Percentiles rank a stretch among this genome's conserved stretches.
These are phyloP conservation scores for Lagria hirta DNA, from an alignment of 2,888 invertebrate genomes.

Conservation along the genomic window DNA sequence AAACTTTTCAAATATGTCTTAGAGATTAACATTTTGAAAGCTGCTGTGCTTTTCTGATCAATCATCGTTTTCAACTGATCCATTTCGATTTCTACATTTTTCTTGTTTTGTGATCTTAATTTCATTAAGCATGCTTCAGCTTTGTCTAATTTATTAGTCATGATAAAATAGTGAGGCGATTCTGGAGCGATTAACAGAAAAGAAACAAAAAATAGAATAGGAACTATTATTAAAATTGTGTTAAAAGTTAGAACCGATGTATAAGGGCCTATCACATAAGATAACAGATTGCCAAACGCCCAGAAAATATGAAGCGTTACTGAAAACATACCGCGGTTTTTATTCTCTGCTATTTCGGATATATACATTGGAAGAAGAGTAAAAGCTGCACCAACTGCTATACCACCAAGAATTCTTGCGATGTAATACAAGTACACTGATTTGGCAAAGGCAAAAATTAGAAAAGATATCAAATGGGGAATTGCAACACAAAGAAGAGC, in stretches of 20 bases:
- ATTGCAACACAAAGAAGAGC: constrained; percentile 8
- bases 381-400: constrained; percentile 67
- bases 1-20: constrained; percentile 49
- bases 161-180: constrained; percentile 69
- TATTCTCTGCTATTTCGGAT: constrained; percentile 79
- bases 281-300: constrained; percentile 64
- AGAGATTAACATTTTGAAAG: constrained; percentile 61
- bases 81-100: constrained; percentile 63
- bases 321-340: constrained; percentile 67
- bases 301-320: constrained; percentile 63
- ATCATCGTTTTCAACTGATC: constrained; percentile 29
- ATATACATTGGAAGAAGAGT: constrained; percentile 80
- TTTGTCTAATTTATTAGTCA: constrained; percentile 59
- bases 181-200: constrained; percentile 78
- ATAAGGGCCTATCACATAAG: constrained; percentile 70
- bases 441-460: constrained; percentile 7
- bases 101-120: constrained; percentile 65
- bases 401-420: constrained; percentile 49
- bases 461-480: constrained; percentile 7
- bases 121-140: constrained; percentile 67
- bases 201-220: constrained; percentile 51
- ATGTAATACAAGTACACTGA: constrained; percentile 16
- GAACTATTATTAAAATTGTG: constrained; percentile 62
- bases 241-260: constrained; percentile 65
- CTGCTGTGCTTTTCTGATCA: constrained; percentile 34